Percentiles rank a stretch among this genome's conserved stretches.
phyloP scores from a whole-genome alignment of 2,888 invertebrate species.

The Crioceris asparagi region DNA sequence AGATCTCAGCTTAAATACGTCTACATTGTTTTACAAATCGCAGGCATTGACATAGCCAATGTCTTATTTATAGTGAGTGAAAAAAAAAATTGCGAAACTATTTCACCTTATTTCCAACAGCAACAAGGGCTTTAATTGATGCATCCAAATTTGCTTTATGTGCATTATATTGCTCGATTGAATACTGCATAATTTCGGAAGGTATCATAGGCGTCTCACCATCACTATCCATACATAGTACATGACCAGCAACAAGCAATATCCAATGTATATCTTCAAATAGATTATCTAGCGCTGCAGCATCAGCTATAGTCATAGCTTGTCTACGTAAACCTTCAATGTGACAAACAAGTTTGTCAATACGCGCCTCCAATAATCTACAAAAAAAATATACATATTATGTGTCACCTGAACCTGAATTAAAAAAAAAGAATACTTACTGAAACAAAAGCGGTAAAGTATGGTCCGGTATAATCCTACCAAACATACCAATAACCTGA shows the following conservation, averaged over 20 bases:
- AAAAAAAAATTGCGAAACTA: too few species aligned
- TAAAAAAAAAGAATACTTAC: slow-evolving; percentile 17
- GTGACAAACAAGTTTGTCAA: slow-evolving; percentile 29
- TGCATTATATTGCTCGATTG: slow-evolving; percentile 41
- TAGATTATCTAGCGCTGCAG: slow-evolving; percentile 44
- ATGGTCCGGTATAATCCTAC: slow-evolving; percentile 52
- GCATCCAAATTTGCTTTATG: slow-evolving; percentile 27
- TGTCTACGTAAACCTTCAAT: slow-evolving; percentile 34
- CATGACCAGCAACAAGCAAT: slow-evolving; percentile 62
- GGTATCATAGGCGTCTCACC: slow-evolving; percentile 59
- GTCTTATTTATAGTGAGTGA: too few species aligned
- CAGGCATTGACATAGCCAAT: too few species aligned
- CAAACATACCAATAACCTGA: slow-evolving; percentile 59
- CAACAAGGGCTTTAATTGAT: slow-evolving; percentile 31
- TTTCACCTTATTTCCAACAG: slow-evolving; percentile 14
- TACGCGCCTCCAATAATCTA: slow-evolving; percentile 34
- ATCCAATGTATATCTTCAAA: slow-evolving; percentile 91
- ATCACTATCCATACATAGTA: slow-evolving; percentile 54
- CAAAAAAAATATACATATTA: slow-evolving; percentile 11
- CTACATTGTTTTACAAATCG: too few species aligned
- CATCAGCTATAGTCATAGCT: slow-evolving; percentile 34
- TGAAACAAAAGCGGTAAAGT: slow-evolving; percentile 54
- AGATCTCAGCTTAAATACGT: too few species aligned
- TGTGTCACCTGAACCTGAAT: neutral
- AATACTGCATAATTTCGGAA: slow-evolving; percentile 45